Base-by-base conservation (phyloP, 2,113 vertebrate species). In the Pollimyrus isidori region DNA sequence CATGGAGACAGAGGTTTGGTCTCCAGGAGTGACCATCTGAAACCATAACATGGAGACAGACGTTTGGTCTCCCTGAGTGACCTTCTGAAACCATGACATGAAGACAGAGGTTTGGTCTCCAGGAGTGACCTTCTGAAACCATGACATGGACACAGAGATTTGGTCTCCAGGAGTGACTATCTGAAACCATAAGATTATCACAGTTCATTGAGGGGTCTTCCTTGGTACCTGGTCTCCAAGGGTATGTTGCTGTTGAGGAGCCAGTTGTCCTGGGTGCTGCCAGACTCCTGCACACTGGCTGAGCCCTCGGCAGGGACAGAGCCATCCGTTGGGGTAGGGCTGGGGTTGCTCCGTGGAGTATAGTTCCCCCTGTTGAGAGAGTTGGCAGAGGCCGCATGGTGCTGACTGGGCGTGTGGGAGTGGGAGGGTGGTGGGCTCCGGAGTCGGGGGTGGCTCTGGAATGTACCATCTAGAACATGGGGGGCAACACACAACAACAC, bases 211-310 rank as follows among this genome's bases (percentile, higher is more conserved):
- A 62, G 52, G 35, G 10, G n/a, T 35, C 82, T 48, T 48, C 17
- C 26, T 30, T 9, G 48, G 83, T 97, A 99, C 98, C 98, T 98
- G 84, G 98, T 99, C 96, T 99, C 98, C 94, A 99, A 95, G 0
- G 98, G 98, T 92, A 99, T 99, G 97, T 99, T 99, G 93, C 98
- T 99, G 96, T 99, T 99, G 92, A 99, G 98, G 10, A 99, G 96
- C 98, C 98, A 99, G 96, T 98, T 99, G 96, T 99, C 98, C 94
- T 97, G 98, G 88, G 96, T 94, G 65, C 98, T 97, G 45, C 96
- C 93, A 1, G 97, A 95, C 90, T 99, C 98, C 91, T 96, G 98
- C 15, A 94, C 94, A 7, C 96, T 93, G 80, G 94, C 93, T 0
- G 97, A 96, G 30, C 97, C 96, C 89, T 99, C 98, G 23, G 97